Percentiles rank a stretch among this genome's conserved stretches.
Evolutionary conservation across 2,797 vertebrate genomes (phyloP).

Genomic region (Crenichthys baileyi): DNA sequence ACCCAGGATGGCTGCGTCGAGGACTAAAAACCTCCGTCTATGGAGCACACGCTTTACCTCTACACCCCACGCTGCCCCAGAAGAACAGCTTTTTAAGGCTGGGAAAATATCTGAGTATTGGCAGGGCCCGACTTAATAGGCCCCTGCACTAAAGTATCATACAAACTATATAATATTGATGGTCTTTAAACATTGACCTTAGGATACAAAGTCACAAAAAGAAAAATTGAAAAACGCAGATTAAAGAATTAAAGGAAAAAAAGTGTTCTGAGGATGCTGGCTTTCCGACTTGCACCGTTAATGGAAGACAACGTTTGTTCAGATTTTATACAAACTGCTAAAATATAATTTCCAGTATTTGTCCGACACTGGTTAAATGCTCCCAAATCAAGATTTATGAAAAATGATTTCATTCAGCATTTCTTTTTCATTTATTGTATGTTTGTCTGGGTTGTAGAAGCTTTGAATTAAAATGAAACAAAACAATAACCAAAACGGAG

Average conservation of each 20-base stretch:
- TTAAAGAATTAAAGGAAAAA: background rate
- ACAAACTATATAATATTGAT: background rate
- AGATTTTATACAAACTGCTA: constrained; percentile 43
- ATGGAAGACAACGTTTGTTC: constrained; percentile 36
- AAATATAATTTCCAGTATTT: constrained; percentile 17
- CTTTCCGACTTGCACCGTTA: background rate
- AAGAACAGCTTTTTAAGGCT: too few species aligned
- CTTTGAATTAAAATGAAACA: background rate
- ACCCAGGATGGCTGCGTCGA: too few species aligned
- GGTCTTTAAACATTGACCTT: background rate
- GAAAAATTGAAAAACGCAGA: background rate
- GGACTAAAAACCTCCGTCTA: too few species aligned
- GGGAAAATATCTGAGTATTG: too few species aligned
- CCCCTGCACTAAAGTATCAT: background rate
- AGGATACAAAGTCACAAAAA: background rate
- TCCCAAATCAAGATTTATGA: constrained; percentile 2
- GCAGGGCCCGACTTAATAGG: too few species aligned
- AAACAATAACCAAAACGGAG: background rate
- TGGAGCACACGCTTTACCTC: too few species aligned
- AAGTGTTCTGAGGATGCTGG: background rate
- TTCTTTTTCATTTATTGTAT: background rate
- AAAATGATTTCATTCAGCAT: background rate
- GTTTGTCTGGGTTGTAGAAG: background rate
- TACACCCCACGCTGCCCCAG: too few species aligned
- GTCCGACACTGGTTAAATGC: constrained; percentile 6